Evolutionary conservation across 1,140 invertebrate species (phyloP), one percentile per base, ranked within the genome.

Genomic region (Pachyrhynchus sulphureomaculatus): DNA sequence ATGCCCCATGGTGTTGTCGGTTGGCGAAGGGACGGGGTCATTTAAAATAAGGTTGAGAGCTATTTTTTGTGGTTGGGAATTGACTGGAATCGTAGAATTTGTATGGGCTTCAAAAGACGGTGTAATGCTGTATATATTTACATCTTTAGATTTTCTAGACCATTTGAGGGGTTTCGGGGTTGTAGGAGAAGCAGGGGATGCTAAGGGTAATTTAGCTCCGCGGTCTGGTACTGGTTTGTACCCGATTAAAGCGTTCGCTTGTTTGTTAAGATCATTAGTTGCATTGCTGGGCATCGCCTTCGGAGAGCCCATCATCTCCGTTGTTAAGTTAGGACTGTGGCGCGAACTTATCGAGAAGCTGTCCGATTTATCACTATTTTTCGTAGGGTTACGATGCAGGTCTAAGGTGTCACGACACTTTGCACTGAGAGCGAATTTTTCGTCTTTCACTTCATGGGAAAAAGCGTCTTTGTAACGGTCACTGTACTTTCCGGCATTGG

Each of bases 261-360:
- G 62, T 47, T 72, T 75, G 58, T 75, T 75, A 10, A 73, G 51
- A 45, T 75, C 73, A 33, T 71, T 70, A n/a, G 73, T 75, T 9
- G 73, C 72, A 41, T 75, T 75, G 41, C 65, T 75, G 66, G 57
- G 61, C 53, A 49, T 52, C 17, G 49, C 44, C 18, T 52, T 64
- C 10, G 58, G 36, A 1, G 58, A 29, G 3, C 39, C 54, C 65
- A 67, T 64, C 45, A 59, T 66, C 20, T 64, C 61, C 3, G 54
- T 62, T 8, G 64, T 60, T 6, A 66, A 49, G 24, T 37, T 57
- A 2, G 61, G 49, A 20, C 55, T 57, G 18, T 64, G 37, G 1
- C 49, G 48, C 6, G 49, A 26, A 18, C 36, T 41, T 66, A 24
- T 12, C 17, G 45, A 29, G 2, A 34, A 47, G 20, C 26, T 47